These are phyloP conservation scores for Halcyon malimbica DNA, from an alignment of 2,113 vertebrate species.

Conservation along the genomic window DNA sequence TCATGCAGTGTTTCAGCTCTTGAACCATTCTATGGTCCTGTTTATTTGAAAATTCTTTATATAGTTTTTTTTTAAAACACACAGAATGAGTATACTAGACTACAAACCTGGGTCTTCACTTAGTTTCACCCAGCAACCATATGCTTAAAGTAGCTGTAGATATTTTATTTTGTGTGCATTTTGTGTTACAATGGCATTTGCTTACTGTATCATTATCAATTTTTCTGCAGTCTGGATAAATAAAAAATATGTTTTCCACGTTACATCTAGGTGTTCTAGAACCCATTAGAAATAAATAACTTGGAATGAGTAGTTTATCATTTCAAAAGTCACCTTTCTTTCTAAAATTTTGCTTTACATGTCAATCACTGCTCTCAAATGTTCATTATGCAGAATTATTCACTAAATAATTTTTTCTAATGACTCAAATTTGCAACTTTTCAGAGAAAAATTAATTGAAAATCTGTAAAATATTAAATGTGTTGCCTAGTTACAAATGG, in stretches of 20 bases:
- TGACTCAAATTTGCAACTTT: neutral
- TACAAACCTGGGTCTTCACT: neutral
- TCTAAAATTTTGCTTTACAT: neutral
- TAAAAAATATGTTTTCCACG: neutral
- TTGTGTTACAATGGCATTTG: neutral
- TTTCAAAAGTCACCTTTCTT: neutral
- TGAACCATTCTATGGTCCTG: neutral
- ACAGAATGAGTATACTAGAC: neutral
- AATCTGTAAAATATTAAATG: neutral
- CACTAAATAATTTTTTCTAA: neutral
- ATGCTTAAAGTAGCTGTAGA: neutral
- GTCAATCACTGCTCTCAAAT: neutral
- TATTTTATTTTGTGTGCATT: neutral
- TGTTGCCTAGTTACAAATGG: neutral
- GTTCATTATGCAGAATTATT: neutral
- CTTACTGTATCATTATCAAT: neutral
- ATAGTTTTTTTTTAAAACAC: neutral
- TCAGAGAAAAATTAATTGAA: neutral
- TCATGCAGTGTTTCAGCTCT: neutral
- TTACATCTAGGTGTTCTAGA: neutral
- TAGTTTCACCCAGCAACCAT: neutral
- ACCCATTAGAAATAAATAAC: neutral
- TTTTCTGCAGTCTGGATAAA: neutral
- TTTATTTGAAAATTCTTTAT: neutral
- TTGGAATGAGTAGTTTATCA: neutral